Conservation (phyloP, 2,113 vertebrate species). For the Vicugna pacos region DNA sequence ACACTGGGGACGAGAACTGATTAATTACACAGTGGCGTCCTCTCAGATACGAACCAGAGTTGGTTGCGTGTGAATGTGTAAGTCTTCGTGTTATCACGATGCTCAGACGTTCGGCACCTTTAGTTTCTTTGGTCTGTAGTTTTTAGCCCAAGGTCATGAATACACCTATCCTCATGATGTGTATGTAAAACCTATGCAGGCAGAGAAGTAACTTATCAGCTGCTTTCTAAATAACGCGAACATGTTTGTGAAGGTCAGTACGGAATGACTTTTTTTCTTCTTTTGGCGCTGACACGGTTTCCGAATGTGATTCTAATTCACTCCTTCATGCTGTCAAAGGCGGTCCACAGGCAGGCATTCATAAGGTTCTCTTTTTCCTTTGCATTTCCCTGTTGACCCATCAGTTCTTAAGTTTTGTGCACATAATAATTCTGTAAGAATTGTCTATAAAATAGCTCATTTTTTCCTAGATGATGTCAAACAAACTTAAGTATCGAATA, state of each 20-base stretch:
- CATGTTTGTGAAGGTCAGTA: background rate
- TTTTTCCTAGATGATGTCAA: background rate
- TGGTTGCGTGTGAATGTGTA: background rate
- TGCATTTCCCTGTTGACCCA: background rate
- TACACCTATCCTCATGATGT: background rate
- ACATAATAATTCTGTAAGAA: background rate
- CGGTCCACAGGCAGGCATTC: background rate
- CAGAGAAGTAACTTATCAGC: background rate
- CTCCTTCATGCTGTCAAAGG: background rate
- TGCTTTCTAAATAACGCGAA: background rate
- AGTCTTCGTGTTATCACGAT: background rate
- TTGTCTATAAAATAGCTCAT: background rate
- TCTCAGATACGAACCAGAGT: background rate
- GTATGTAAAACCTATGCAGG: background rate
- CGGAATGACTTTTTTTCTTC: background rate
- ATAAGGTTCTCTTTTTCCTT: background rate
- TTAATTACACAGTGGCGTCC: background rate
- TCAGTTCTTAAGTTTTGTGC: background rate
- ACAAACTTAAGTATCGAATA: background rate
- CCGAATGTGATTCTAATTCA: background rate
- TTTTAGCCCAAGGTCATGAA: background rate
- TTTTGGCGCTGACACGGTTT: background rate
- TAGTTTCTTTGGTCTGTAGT: background rate
- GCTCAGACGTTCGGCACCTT: background rate
- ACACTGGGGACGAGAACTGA: background rate